Evolutionary conservation across 2,888 invertebrate species (phyloP).

Genomic region (Cryptocephalus primarius): DNA sequence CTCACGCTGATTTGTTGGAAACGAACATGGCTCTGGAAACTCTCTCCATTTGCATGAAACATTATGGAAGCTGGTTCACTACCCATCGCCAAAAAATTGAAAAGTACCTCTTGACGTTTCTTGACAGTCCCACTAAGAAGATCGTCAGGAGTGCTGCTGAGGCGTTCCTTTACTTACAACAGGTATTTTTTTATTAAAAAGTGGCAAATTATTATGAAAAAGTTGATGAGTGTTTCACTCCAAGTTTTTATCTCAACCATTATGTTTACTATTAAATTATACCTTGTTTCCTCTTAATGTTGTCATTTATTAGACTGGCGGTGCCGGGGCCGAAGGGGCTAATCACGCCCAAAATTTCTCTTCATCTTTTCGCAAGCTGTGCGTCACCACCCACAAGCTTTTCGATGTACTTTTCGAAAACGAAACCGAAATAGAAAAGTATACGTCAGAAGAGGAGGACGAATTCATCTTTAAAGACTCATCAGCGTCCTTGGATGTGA

Average conservation of each 20-base stretch:
- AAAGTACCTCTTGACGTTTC: constrained; percentile 11
- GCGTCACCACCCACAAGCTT: constrained; percentile 15
- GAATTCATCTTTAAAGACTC: constrained; percentile 10
- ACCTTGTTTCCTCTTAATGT: neutral
- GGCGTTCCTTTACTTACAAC: constrained; percentile 17
- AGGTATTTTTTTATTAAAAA: constrained; percentile 9
- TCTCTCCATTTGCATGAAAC: constrained; percentile 13
- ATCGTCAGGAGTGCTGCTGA: constrained; percentile 14
- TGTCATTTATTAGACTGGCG: constrained; percentile 13
- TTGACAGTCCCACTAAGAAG: constrained; percentile 11
- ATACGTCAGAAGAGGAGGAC: constrained; percentile 7
- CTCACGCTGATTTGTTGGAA: constrained; percentile 9
- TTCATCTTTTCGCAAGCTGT: constrained; percentile 15
- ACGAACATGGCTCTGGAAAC: constrained; percentile 12
- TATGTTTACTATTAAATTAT: neutral
- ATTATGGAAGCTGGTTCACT: constrained; percentile 17
- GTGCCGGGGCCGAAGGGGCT: constrained; percentile 16
- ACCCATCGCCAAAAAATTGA: constrained; percentile 16
- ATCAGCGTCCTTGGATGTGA: constrained; percentile 2
- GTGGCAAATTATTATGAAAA: no score
- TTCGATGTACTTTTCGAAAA: constrained; percentile 16
- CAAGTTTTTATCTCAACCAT: neutral
- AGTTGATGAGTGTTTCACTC: neutral
- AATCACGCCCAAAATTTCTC: constrained; percentile 18
- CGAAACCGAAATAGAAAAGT: constrained; percentile 13